Conservation (phyloP, 2,113 vertebrate genomes). For the Callopanchax toddi region DNA sequence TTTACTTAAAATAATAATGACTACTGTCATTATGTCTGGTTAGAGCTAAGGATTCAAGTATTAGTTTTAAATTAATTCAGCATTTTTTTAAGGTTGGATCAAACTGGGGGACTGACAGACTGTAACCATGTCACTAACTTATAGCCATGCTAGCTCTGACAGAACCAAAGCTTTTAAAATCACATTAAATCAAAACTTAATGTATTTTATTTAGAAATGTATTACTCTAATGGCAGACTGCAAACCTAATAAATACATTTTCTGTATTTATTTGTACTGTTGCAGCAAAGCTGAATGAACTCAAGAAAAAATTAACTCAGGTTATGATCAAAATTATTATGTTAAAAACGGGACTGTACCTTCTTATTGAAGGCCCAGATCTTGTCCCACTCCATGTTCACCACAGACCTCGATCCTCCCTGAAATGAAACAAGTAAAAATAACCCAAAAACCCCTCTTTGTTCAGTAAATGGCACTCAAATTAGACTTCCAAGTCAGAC, state of each 20-base stretch:
- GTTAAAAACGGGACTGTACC: constrained; percentile 78
- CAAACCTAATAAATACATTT: neutral
- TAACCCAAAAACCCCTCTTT: neutral
- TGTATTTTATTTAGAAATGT: too few species aligned
- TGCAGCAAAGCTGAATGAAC: neutral
- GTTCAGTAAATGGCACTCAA: neutral
- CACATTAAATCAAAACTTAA: too few species aligned
- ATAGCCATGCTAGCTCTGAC: neutral
- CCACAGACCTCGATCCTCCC: constrained; percentile 96
- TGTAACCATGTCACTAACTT: neutral
- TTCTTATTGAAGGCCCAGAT: constrained; percentile 99
- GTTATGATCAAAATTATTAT: neutral
- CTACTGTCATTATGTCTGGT: too few species aligned
- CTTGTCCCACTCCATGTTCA: constrained; percentile 99
- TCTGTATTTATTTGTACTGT: neutral
- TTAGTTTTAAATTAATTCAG: too few species aligned
- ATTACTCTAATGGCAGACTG: too few species aligned
- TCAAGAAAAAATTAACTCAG: neutral
- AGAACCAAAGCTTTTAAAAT: neutral
- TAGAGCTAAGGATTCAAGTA: too few species aligned
- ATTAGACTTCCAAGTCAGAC: too few species aligned
- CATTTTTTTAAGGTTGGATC: neutral
- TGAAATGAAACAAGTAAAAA: constrained; percentile 48
- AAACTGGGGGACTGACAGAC: neutral
- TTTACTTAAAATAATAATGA: too few species aligned